Percentiles rank a stretch among this genome's conserved stretches.
These are phyloP conservation scores for Osmerus mordax DNA, from an alignment of 2,113 vertebrate genomes.

Conservation along the genomic window DNA sequence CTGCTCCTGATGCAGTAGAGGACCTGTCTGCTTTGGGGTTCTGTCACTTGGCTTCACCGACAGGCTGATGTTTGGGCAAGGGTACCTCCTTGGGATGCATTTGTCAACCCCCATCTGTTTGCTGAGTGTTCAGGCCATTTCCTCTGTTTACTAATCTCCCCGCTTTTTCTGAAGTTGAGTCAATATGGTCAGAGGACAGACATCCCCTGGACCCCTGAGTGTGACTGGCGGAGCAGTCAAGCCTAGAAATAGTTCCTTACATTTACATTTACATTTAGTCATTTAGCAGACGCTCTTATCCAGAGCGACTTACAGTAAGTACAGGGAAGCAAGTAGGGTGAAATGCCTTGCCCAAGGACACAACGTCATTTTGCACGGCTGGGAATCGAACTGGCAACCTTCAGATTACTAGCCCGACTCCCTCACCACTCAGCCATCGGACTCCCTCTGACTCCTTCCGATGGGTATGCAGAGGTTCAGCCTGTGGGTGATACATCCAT, in stretches of 20 bases:
- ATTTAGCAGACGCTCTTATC: too few species aligned
- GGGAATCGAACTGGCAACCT: too few species aligned
- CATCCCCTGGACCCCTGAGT: not conserved
- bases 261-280: too few species aligned
- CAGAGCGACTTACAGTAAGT: too few species aligned
- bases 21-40: not conserved
- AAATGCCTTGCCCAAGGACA: too few species aligned
- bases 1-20: not conserved
- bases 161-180: slow-evolving; percentile 11
- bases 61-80: slow-evolving; percentile 9
- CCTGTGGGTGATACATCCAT: not conserved
- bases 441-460: not conserved
- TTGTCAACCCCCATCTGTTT: slow-evolving; percentile 22
- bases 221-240: not conserved
- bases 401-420: too few species aligned
- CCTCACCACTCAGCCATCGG: too few species aligned
- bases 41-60: slow-evolving; percentile 3
- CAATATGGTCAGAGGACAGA: not conserved
- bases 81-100: slow-evolving; percentile 19
- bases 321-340: too few species aligned
- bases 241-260: not conserved
- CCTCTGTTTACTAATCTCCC: slow-evolving; percentile 1
- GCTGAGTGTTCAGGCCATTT: slow-evolving; percentile 2
- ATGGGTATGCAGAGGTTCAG: not conserved
- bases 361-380: too few species aligned